Evolutionary conservation across 2,113 vertebrate species (phyloP).

Genomic region (Himantopus leucocephalus): DNA sequence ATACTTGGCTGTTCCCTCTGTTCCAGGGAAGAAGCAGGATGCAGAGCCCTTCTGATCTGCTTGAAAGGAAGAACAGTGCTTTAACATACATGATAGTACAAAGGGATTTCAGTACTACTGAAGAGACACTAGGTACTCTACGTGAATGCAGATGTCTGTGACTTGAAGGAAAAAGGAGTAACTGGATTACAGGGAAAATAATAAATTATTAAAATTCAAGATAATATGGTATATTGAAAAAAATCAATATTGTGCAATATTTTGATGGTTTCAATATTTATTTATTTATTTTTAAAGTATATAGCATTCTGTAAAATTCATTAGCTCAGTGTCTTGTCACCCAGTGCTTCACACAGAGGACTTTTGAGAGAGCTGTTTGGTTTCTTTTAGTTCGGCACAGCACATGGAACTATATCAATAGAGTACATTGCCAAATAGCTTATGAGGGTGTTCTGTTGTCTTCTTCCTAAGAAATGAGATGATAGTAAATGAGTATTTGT

Average conservation of each 20-base stretch:
- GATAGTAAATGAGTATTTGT: background rate
- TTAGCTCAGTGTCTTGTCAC: background rate
- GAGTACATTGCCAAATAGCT: background rate
- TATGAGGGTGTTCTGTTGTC: background rate
- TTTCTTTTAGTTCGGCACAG: background rate
- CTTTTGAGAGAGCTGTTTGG: background rate
- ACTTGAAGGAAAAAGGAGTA: background rate
- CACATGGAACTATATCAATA: background rate
- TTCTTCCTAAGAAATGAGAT: background rate
- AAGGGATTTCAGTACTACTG: background rate
- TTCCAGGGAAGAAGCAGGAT: background rate
- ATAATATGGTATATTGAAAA: background rate
- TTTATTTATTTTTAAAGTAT: background rate
- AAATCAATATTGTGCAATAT: background rate
- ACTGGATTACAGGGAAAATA: background rate
- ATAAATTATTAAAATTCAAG: background rate
- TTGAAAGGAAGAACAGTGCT: background rate
- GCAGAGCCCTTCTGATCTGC: background rate
- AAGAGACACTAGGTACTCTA: background rate
- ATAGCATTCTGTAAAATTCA: background rate
- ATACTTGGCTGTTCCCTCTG: background rate
- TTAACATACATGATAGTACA: background rate
- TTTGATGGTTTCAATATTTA: background rate
- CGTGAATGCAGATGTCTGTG: background rate
- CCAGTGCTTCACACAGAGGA: background rate